Evolutionary conservation across 2,113 vertebrate genomes (phyloP), one percentile per base, ranked within the genome.

Genomic region (Cavia aperea): DNA sequence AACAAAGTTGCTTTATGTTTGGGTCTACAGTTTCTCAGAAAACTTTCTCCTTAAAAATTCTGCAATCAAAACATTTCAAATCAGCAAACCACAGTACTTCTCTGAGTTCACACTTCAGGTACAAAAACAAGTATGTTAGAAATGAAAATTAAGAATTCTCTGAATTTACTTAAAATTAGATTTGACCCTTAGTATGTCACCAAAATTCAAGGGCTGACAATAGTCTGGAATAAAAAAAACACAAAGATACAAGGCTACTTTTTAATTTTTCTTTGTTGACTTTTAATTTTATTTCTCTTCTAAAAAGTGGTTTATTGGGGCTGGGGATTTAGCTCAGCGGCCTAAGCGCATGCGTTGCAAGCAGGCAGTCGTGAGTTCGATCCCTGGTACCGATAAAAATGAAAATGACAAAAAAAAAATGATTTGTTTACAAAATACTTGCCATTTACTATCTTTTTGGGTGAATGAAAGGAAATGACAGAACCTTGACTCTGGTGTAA

Each of bases 401-500:
- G 39, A 39, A 39, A 39, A 39, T 2, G 39, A 39, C 39, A 39
- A 39, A 39, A 39, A 12, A 66, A 90, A 66, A 86, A 36, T 81
- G 66, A 90, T 58, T 88, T 75, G 91, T 77, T 93, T 81, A 86
- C 19, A 85, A 92, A 66, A 86, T 26, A 46, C 31, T 58, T 93
- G 63, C 46, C 36, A n/a, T 54, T 83, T 92, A 49, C 86, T 81
- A 54, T 83, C 72, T 91, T 10, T 81, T 82, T 13, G 84, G 70
- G 36, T 94, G 92, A 92, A 60, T 81, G 51, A 51, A 83, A 92
- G 58, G n/a, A 86, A 92, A 31, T 89, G 66, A 46, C 81, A 94
- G 66, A 89, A 82, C 24, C 4, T 96, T 81, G 73, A 87, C 33
- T 36, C 24, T 63, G 51, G 18, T 26, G 43, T 58, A 90, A 95